These are phyloP conservation scores for Tridacna gigas DNA, from an alignment of 2,888 invertebrate species.

Conservation along the genomic window DNA sequence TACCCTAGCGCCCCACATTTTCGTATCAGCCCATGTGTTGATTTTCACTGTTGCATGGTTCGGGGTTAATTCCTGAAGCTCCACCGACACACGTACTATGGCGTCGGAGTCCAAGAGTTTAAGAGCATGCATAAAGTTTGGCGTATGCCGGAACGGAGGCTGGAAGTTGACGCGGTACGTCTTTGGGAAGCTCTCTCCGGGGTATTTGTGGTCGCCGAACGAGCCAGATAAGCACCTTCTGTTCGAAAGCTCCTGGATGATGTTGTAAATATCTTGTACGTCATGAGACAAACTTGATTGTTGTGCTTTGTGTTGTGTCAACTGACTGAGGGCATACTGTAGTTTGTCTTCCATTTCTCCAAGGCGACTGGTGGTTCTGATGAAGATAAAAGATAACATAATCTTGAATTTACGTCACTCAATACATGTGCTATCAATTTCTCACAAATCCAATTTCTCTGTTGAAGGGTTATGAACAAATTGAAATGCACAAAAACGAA, in stretches of 20 bases:
- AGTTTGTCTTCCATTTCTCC: no score
- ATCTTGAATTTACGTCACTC: no score
- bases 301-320: no score
- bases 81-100: not conserved
- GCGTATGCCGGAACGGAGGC: not conserved
- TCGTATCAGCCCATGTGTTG: not conserved
- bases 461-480: no score
- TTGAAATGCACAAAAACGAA: no score
- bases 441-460: no score
- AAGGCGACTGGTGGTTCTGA: no score
- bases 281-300: no score
- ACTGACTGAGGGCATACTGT: no score
- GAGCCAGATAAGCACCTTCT: not conserved
- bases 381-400: no score
- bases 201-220: not conserved
- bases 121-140: constrained; percentile 3
- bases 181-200: not conserved
- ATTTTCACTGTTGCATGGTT: not conserved
- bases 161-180: not conserved
- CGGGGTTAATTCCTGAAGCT: not conserved
- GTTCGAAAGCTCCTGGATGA: not conserved
- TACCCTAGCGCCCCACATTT: not conserved
- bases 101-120: not conserved
- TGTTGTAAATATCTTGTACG: no score
- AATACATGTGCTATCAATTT: no score